Conservation (phyloP, 2,888 invertebrate genomes). For the Tenthredo livida region DNA sequence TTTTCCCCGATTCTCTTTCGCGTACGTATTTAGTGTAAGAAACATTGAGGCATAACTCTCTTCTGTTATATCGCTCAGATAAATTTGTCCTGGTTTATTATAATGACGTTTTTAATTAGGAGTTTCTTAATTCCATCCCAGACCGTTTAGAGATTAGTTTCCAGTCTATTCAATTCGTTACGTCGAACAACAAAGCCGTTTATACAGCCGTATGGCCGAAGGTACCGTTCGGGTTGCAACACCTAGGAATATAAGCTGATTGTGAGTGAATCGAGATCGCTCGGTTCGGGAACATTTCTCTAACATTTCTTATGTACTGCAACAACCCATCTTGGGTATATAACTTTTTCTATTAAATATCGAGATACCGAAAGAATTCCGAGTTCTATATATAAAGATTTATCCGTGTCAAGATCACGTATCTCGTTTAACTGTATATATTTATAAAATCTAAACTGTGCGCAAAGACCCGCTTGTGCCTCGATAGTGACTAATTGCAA, state of each 20-base stretch:
- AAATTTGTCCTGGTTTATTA: conserved; percentile 4
- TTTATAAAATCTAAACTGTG: conserved; percentile 14
- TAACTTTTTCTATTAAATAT: conserved; percentile 5
- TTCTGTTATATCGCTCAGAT: not conserved
- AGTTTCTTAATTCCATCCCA: conserved; percentile 23
- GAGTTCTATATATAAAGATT: not conserved
- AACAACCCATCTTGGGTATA: not conserved
- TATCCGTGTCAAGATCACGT: conserved; percentile 51
- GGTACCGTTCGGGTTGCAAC: conserved; percentile 47
- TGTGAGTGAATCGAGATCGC: conserved; percentile 32
- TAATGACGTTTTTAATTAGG: conserved; percentile 42
- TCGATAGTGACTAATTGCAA: conserved; percentile 39
- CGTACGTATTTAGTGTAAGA: too few species aligned
- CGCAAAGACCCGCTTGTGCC: conserved; percentile 30
- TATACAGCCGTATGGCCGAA: conserved; percentile 6
- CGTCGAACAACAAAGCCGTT: conserved; percentile 42
- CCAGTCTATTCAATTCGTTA: conserved; percentile 47
- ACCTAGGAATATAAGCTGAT: conserved; percentile 35
- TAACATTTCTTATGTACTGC: conserved; percentile 11
- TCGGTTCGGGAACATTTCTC: conserved; percentile 25
- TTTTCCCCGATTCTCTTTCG: too few species aligned
- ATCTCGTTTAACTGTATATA: conserved; percentile 48
- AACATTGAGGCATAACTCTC: too few species aligned
- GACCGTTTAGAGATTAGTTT: conserved; percentile 41
- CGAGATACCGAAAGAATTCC: conserved; percentile 25